These are phyloP conservation scores for Xenus cinereus DNA, from an alignment of 2,113 vertebrate species.

Conservation along the genomic window DNA sequence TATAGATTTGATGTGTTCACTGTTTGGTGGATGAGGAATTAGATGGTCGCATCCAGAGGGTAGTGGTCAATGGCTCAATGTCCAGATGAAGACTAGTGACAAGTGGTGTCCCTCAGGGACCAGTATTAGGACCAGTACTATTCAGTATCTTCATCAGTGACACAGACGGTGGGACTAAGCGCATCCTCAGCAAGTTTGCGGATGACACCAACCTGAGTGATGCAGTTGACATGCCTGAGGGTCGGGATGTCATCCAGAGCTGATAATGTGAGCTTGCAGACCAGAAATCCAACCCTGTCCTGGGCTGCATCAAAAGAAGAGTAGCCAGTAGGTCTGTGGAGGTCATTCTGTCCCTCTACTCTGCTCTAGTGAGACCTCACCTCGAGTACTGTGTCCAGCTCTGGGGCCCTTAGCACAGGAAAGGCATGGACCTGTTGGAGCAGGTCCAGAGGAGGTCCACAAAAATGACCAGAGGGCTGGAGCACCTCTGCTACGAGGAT, in stretches of 20 bases:
- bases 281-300: background rate
- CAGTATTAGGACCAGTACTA: background rate
- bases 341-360: background rate
- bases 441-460: background rate
- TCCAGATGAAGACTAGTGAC: background rate
- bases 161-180: background rate
- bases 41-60: too few species aligned
- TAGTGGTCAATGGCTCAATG: background rate
- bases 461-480: background rate
- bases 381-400: background rate
- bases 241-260: background rate
- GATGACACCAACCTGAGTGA: background rate
- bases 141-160: background rate
- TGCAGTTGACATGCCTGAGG: background rate
- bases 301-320: background rate
- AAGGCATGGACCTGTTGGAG: background rate
- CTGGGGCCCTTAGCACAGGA: background rate
- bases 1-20: too few species aligned
- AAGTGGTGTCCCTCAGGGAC: background rate
- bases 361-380: background rate
- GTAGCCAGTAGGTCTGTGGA: background rate
- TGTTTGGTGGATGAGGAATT: too few species aligned
- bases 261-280: background rate
- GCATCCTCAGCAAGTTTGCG: background rate
- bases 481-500: background rate